Evolutionary conservation across 2,113 vertebrate species (phyloP), one percentile per base, ranked within the genome.

Genomic region (Notothenia coriiceps): DNA sequence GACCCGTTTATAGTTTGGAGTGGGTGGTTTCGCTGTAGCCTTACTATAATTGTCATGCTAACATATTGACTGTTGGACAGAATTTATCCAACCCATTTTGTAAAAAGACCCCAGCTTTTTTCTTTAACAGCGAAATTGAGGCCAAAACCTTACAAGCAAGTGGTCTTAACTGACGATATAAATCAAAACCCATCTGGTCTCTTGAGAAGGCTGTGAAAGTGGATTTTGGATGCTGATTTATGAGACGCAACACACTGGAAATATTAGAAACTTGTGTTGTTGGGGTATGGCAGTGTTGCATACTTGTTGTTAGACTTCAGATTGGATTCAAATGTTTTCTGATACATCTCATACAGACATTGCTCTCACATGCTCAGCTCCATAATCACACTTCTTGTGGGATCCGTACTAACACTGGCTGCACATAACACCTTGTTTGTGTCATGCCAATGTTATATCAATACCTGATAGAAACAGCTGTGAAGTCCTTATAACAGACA

Each of bases 341-440:
- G 20, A 13, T 33, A 14, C 29, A 67, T 76, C 10, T 62, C 59
- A 62, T 29, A 4, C 29, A 29, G 29, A 29, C 29, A 29, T 29
- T 29, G 29, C 15, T 65, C 52, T 56, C 44, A 63, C 56, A 22
- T 35, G 64, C 20, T 68, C 6, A 2, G 10, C 22, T 20, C 13
- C 54, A 8, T 35, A 46, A 77, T 65, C 33, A 54, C 44, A 47
- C 15, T 44, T 66, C 49, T 52, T 49, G 56, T 63, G 79, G 69
- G 29, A 29, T 29, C 29, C 3, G 5, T 44, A 35, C 33, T 56
- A 62, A 14, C 15, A 15, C 11, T 51, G 14, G 5, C 13, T 52
- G 6, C 35, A 76, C 35, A 25, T 76, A 54, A 82, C 22, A n/a
- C 22, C 14, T 5, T 20, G 33, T 18, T 22, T 25, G 14, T 14